Evolutionary conservation across 2,888 invertebrate species (phyloP).

Genomic region (Scaptomyza reducta): DNA sequence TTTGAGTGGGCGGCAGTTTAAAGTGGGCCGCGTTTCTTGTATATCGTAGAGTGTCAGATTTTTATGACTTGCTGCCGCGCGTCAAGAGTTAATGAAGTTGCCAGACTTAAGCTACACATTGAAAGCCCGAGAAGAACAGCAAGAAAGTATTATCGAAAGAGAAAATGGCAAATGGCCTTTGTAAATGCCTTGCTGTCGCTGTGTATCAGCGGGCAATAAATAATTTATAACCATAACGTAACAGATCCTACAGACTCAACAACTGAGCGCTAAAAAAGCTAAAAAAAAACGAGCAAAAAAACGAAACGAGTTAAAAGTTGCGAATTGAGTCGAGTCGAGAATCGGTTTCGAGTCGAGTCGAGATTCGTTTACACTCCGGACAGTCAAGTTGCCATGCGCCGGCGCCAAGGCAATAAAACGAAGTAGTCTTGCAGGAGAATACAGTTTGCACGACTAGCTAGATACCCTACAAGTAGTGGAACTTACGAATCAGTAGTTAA

Average conservation of each 20-base stretch:
- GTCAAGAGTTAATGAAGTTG: slow-evolving; percentile 69
- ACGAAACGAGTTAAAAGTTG: slow-evolving; percentile 18
- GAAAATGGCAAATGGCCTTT: slow-evolving; percentile 44
- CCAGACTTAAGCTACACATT: slow-evolving; percentile 46
- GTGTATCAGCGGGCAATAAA: slow-evolving; percentile 67
- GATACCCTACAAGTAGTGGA: slow-evolving; percentile 19
- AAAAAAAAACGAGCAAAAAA: too few relatives aligned
- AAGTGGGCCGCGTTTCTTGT: not conserved
- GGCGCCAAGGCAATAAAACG: slow-evolving; percentile 66
- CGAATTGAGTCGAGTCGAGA: slow-evolving; percentile 18
- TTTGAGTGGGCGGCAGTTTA: slow-evolving; percentile 16
- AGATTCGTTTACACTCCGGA: slow-evolving; percentile 30
- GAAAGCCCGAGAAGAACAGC: slow-evolving; percentile 25
- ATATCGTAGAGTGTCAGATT: slow-evolving; percentile 45
- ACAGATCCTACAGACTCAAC: slow-evolving; percentile 49
- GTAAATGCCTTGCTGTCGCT: slow-evolving; percentile 33
- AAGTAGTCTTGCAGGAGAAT: not conserved
- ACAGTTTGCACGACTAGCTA: not conserved
- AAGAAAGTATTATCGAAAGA: slow-evolving; percentile 14
- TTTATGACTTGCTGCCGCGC: slow-evolving; percentile 63
- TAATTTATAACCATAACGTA: slow-evolving; percentile 69
- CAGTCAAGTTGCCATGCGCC: slow-evolving; percentile 47
- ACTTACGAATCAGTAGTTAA: too few relatives aligned
- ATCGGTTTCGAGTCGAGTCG: slow-evolving; percentile 7
- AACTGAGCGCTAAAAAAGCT: slow-evolving; percentile 21